Evolutionary conservation across 2,797 vertebrate genomes (phyloP).

Genomic region (Brotula barbata): DNA sequence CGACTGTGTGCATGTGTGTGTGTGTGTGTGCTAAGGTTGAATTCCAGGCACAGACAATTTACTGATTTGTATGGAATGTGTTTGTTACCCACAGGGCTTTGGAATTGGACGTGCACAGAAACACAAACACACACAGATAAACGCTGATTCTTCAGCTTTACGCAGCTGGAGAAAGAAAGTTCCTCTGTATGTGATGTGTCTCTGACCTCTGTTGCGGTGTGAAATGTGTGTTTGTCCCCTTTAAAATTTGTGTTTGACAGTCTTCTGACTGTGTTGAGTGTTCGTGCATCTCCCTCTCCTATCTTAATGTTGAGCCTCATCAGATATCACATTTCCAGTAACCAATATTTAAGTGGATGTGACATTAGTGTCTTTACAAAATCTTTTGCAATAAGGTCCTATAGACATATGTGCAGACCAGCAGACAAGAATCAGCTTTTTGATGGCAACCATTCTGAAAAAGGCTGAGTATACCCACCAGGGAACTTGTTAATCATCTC

Average conservation of each 20-base stretch:
- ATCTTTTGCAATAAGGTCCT: no score
- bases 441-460: no score
- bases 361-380: no score
- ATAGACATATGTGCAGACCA: no score
- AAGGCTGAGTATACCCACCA: no score
- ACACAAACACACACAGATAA: conserved; percentile 21
- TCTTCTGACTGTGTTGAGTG: no score
- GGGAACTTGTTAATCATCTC: no score
- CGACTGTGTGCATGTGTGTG: conserved; percentile 5
- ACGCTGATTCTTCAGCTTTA: conserved; percentile 35
- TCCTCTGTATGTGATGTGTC: conserved; percentile 13
- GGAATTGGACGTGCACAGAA: conserved; percentile 43
- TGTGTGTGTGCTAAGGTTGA: conserved; percentile 32
- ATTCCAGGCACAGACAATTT: conserved; percentile 71
- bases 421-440: no score
- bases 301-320: no score
- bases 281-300: no score
- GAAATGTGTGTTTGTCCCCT: conserved; percentile 6
- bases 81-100: conserved; percentile 70
- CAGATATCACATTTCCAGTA: no score
- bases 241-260: neutral
- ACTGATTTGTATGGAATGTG: conserved; percentile 76
- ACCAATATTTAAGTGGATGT: no score
- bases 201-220: conserved; percentile 23
- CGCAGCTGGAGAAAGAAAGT: conserved; percentile 36